phyloP scores from a whole-genome alignment of 2,797 vertebrate genomes.

The Sternarchorhynchus goeldii region DNA sequence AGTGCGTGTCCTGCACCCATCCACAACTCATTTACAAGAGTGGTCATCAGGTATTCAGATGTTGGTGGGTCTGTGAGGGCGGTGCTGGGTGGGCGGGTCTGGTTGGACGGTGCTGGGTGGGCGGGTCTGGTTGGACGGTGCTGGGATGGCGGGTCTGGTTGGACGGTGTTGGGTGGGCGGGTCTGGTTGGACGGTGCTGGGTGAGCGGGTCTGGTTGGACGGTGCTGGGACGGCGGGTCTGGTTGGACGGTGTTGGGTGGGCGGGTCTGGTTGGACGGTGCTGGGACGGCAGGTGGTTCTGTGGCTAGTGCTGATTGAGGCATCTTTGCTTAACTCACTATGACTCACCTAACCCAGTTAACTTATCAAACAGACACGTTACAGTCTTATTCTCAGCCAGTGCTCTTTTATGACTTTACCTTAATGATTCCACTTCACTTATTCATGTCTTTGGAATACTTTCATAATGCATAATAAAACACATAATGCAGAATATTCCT shows the following conservation, averaged over 20 bases:
- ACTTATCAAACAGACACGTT: constrained; percentile 30
- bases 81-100: too few relatives aligned
- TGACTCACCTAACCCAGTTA: constrained; percentile 31
- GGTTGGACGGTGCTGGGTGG: too few relatives aligned
- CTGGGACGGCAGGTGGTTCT: too few relatives aligned
- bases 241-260: too few relatives aligned
- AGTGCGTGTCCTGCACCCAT: neutral
- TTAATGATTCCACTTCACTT: constrained; percentile 36
- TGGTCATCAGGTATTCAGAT: constrained; percentile 4
- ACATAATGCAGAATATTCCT: neutral
- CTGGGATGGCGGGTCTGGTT: too few relatives aligned
- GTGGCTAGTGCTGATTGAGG: neutral
- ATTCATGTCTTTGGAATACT: constrained; percentile 32
- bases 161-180: too few relatives aligned
- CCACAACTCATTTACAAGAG: constrained; percentile 1
- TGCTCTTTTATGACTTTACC: constrained; percentile 32
- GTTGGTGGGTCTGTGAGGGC: constrained; percentile 23
- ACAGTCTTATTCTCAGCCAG: constrained; percentile 35
- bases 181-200: too few relatives aligned
- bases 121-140: too few relatives aligned
- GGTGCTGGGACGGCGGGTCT: too few relatives aligned
- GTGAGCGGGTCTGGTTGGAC: too few relatives aligned
- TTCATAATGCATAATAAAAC: constrained; percentile 30
- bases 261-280: too few relatives aligned
- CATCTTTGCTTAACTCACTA: constrained; percentile 25